Conservation (phyloP, 2,888 invertebrate genomes). For the Drosophila nr. fundita region DNA sequence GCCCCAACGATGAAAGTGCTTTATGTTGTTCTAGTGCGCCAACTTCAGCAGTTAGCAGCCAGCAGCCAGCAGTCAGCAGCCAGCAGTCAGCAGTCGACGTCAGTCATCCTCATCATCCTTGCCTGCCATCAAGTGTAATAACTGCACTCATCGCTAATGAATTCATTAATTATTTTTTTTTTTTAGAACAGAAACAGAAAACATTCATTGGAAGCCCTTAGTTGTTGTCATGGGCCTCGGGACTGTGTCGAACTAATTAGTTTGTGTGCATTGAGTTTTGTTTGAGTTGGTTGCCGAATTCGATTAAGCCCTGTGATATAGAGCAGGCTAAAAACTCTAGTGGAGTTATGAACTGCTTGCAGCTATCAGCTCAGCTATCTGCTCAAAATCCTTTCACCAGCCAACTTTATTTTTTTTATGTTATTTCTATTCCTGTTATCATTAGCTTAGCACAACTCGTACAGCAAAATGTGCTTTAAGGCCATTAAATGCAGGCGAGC, state of each 20-base stretch:
- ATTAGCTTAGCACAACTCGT: slow-evolving; percentile 14
- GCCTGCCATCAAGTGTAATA: slow-evolving; percentile 59
- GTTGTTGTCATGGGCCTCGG: slow-evolving; percentile 1
- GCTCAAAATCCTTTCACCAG: not conserved
- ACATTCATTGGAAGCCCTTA: slow-evolving; percentile 13
- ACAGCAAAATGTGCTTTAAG: slow-evolving; percentile 18
- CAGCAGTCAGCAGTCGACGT: slow-evolving; percentile 17
- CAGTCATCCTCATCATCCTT: slow-evolving; percentile 11
- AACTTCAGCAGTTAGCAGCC: slow-evolving; percentile 28
- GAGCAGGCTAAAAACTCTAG: not conserved
- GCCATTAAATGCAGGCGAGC: slow-evolving; percentile 39
- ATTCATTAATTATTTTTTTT: slow-evolving; percentile 75
- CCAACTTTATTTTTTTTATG: slow-evolving; percentile 2
- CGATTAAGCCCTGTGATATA: slow-evolving; percentile 55
- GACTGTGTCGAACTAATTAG: slow-evolving; percentile 64
- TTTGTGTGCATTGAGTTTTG: slow-evolving; percentile 47
- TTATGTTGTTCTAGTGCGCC: slow-evolving; percentile 28
- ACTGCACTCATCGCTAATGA: slow-evolving; percentile 75
- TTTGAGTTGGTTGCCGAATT: slow-evolving; percentile 38
- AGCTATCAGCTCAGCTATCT: slow-evolving; percentile 1
- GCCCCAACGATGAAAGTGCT: slow-evolving; percentile 37
- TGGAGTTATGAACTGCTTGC: slow-evolving; percentile 16
- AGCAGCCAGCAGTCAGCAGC: slow-evolving; percentile 23
- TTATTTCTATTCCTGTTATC: slow-evolving; percentile 34
- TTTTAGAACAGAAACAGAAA: slow-evolving; percentile 40